Evolutionary conservation across 2,888 invertebrate genomes (phyloP), one percentile per base, ranked within the genome.

Genomic region (Sthenelais limicola): DNA sequence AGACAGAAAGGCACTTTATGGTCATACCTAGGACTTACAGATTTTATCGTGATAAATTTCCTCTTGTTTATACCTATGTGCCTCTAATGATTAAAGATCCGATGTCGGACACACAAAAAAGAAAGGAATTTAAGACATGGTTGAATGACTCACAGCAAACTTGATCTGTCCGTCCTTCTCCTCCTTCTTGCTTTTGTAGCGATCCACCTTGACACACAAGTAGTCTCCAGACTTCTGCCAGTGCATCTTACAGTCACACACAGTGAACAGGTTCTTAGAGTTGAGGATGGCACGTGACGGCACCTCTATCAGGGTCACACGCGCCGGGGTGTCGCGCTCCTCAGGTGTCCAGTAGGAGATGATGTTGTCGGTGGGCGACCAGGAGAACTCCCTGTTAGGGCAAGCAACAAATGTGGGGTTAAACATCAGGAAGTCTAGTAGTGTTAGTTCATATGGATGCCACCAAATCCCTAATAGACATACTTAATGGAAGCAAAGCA

Each of bases 191-290:
- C 93, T 92, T 90, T 97, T 97, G 88, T 92, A 94, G 73, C 94
- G 90, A 86, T 95, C 95, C 0, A 95, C 94, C 90, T 98, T 98
- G 0, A 98, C 98, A 82, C 98, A 98, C 32, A 99, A 90, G 87
- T 97, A 97, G 87, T 98, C 97, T 0, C 99, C 99, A 30, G 93
- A 94, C 88, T 97, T 97, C 88, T 99, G 99, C 99, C 99, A 99
- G 88, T 97, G 97, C 87, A 99, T 95, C 83, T 97, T 96, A 87
- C 98, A 98, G 86, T 98, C 97, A 0, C 97, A 97, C 0, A 99
- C 98, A 77, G 95, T 97, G 91, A 99, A 99, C 73, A 98, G 90
- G 88, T 97, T 98, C 88, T 98, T 97, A 78, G 95, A 94, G 79
- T 97, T 92, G 51, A 93, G 76, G 72, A 84, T 83, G 35, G 76